A percentile compares a stretch with the other conserved stretches of the same genome.
Evolutionary conservation across 2,888 invertebrate species (phyloP).

Genomic region (Rhaphigaster nebulosa): DNA sequence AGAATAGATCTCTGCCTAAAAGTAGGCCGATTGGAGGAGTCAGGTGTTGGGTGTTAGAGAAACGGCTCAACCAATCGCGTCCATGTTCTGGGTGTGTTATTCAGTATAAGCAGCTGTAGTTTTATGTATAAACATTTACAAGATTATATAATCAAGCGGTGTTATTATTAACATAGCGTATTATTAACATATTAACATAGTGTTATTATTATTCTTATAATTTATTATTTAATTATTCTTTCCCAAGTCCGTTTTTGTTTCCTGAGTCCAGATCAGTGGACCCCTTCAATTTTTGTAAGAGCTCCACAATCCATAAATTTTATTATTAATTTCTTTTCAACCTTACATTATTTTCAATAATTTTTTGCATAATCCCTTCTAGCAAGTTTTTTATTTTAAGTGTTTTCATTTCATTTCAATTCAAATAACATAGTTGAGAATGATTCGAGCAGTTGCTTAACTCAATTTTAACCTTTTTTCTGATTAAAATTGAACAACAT

Average conservation of each 20-base stretch:
- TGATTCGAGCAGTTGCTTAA: too few species aligned
- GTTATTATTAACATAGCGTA: neutral
- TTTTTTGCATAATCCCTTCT: too few species aligned
- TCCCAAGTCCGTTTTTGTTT: neutral
- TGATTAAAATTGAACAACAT: too few species aligned
- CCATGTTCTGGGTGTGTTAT: neutral
- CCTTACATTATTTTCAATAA: too few species aligned
- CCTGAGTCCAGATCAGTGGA: neutral
- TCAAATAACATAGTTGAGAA: too few species aligned
- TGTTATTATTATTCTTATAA: too few species aligned
- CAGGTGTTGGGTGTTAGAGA: neutral
- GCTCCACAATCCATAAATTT: neutral
- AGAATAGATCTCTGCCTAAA: neutral
- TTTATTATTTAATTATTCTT: constrained; percentile 15
- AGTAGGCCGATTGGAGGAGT: neutral
- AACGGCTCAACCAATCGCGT: neutral
- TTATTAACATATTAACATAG: too few species aligned
- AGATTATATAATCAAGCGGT: neutral
- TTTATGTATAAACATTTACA: neutral
- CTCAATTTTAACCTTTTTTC: too few species aligned
- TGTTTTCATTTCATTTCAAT: too few species aligned
- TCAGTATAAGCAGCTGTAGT: neutral
- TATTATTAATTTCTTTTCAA: neutral
- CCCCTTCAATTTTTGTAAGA: neutral
- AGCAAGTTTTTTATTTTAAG: too few species aligned